phyloP scores from a whole-genome alignment of 2,113 vertebrate genomes.

The Pterocles gutturalis region DNA sequence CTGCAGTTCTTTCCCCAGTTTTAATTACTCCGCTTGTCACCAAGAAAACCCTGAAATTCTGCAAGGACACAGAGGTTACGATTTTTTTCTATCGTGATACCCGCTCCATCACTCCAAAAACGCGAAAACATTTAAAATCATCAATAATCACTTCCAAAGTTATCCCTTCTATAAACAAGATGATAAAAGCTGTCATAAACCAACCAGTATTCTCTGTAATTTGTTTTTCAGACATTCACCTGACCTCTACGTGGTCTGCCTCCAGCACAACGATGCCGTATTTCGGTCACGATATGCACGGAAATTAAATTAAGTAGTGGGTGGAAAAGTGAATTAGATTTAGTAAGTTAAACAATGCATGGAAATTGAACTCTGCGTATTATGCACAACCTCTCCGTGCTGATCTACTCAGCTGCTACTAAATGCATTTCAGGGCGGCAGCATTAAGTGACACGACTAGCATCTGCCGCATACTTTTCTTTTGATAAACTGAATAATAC shows the following conservation, averaged over 20 bases:
- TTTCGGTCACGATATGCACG: neutral
- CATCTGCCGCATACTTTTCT: neutral
- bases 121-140: neutral
- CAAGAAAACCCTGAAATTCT: neutral
- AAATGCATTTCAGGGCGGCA: neutral
- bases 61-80: neutral
- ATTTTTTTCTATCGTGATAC: neutral
- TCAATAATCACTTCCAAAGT: neutral
- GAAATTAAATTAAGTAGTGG: constrained; percentile 13
- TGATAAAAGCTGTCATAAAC: neutral
- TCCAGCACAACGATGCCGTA: neutral
- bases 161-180: neutral
- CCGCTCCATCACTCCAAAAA: neutral
- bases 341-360: neutral
- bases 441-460: neutral
- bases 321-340: neutral
- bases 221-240: neutral
- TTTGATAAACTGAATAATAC: neutral
- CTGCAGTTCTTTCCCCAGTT: neutral
- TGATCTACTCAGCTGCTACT: neutral
- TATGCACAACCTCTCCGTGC: neutral
- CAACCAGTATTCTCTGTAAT: neutral
- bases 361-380: neutral
- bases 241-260: neutral
- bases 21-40: neutral